These are phyloP conservation scores for Gnathonemus echidnorhynchus DNA, from an alignment of 2,113 vertebrate genomes.

Conservation along the genomic window DNA sequence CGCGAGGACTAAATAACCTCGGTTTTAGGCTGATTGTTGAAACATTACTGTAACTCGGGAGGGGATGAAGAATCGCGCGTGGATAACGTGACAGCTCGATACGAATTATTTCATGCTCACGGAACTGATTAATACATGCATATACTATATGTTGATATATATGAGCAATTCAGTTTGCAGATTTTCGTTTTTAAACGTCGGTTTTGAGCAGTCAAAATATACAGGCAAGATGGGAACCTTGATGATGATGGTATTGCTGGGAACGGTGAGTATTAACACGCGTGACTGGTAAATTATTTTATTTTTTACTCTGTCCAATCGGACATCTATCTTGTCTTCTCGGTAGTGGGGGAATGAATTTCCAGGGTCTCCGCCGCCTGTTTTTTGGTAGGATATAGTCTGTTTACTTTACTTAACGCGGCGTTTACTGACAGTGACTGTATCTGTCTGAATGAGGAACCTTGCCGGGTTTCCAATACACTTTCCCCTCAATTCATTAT, in stretches of 20 bases:
- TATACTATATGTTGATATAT: not conserved
- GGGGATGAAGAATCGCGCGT: conserved; percentile 4
- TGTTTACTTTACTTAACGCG: not conserved
- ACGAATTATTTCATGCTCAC: conserved; percentile 2
- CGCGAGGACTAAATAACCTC: not conserved
- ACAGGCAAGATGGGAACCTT: conserved; percentile 50
- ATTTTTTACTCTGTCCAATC: not conserved
- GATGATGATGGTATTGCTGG: conserved; percentile 49
- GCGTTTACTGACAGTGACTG: not conserved
- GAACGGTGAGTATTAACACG: conserved; percentile 53
- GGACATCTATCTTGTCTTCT: not conserved
- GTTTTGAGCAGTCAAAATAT: not conserved
- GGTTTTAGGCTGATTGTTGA: not conserved
- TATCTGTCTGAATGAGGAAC: not conserved
- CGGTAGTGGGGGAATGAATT: not conserved
- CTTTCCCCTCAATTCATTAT: not conserved
- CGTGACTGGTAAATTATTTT: conserved; percentile 34
- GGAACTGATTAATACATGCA: not conserved
- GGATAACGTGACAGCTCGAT: conserved; percentile 37
- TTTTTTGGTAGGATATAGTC: not conserved
- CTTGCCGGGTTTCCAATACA: not conserved
- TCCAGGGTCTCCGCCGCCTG: not conserved
- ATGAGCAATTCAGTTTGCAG: not conserved
- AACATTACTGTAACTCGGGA: conserved; percentile 6
- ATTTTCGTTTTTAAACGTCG: not conserved